These are phyloP conservation scores for Amphiprion percula DNA, from an alignment of 2,113 vertebrate genomes.

Conservation along the genomic window DNA sequence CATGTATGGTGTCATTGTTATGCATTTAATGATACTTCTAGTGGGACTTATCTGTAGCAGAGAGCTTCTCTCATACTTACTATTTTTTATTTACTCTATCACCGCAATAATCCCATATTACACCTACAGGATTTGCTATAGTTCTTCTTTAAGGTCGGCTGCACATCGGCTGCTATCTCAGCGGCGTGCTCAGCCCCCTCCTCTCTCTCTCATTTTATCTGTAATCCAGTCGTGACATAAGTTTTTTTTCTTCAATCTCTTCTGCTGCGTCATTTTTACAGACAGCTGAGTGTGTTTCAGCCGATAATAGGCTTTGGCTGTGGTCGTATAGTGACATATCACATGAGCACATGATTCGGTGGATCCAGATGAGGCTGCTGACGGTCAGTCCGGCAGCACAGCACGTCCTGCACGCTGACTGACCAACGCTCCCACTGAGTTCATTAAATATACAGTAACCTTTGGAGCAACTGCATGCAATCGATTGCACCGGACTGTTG, in stretches of 20 bases:
- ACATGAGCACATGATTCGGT: slow-evolving; percentile 40
- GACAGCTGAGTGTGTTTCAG: slow-evolving; percentile 44
- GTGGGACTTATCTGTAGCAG: slow-evolving; percentile 12
- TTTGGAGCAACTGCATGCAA: not conserved
- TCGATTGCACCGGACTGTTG: not conserved
- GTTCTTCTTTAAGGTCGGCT: not conserved
- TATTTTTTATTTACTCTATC: slow-evolving; percentile 32
- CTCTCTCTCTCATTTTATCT: slow-evolving; percentile 4
- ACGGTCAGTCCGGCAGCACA: slow-evolving; percentile 34
- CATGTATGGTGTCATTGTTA: slow-evolving; percentile 11
- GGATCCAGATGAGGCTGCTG: slow-evolving; percentile 58
- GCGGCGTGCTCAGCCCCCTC: not conserved
- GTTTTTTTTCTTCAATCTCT: slow-evolving; percentile 45
- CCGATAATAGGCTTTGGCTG: slow-evolving; percentile 60
- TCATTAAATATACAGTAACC: slow-evolving; percentile 9
- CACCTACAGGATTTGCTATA: slow-evolving; percentile 23
- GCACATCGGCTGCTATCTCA: slow-evolving; percentile 1
- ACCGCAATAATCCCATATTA: slow-evolving; percentile 45
- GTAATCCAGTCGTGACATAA: slow-evolving; percentile 61
- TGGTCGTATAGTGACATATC: slow-evolving; percentile 24
- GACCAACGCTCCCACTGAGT: slow-evolving; percentile 22
- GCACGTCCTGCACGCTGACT: slow-evolving; percentile 9
- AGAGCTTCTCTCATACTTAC: not conserved
- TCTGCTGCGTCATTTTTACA: slow-evolving; percentile 37
- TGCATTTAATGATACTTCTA: not conserved